Percentiles rank a stretch among this genome's conserved stretches.
These are phyloP conservation scores for Muscicapa comitata DNA, from an alignment of 2,797 vertebrate species.

Conservation along the genomic window DNA sequence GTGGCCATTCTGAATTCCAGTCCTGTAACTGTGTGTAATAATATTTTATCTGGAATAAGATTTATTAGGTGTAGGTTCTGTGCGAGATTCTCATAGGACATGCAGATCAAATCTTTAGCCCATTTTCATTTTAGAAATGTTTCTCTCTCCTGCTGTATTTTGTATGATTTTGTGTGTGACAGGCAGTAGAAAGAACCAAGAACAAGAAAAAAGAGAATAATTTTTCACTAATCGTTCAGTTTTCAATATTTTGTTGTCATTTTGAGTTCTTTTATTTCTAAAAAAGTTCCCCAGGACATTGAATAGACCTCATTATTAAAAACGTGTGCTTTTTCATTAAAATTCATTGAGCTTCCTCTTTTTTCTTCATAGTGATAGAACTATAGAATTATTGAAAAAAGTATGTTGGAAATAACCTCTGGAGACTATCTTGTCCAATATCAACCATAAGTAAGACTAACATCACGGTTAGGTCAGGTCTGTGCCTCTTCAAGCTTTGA, in stretches of 20 bases:
- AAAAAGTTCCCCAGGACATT: neutral
- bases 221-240: neutral
- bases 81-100: neutral
- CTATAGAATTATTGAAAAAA: neutral
- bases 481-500: neutral
- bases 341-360: neutral
- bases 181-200: neutral
- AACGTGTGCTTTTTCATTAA: neutral
- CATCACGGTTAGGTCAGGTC: neutral
- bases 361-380: neutral
- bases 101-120: neutral
- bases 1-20: neutral
- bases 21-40: neutral
- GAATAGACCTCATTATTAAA: neutral
- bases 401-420: neutral
- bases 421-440: neutral
- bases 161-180: neutral
- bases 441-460: neutral
- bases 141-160: neutral
- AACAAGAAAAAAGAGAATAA: neutral
- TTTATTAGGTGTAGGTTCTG: neutral
- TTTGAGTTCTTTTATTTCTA: neutral
- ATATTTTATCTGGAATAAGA: neutral
- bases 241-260: neutral
- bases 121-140: neutral